These are phyloP conservation scores for Sitta carolinensis DNA, from an alignment of 2,797 vertebrate species.

Conservation along the genomic window DNA sequence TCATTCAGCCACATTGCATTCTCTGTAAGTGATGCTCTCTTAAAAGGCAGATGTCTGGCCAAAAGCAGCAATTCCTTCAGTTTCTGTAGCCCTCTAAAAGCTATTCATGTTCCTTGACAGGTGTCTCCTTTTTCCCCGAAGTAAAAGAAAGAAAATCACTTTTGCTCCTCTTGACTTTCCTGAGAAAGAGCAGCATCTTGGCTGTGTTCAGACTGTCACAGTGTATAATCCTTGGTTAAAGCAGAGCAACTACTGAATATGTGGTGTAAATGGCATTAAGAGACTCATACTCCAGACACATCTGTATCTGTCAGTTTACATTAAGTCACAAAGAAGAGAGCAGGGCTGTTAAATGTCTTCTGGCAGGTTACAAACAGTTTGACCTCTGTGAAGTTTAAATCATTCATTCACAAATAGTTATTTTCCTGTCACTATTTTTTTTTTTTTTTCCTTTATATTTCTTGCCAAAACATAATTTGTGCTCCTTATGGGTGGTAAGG, in stretches of 20 bases:
- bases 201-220: not conserved
- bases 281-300: not conserved
- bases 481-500: not conserved
- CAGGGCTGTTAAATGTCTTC: not conserved
- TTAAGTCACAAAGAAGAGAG: not conserved
- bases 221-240: not conserved
- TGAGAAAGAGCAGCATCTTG: not conserved
- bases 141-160: not conserved
- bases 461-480: not conserved
- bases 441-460: not conserved
- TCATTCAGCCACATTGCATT: not conserved
- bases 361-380: not conserved
- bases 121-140: not conserved
- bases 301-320: not conserved
- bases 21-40: not conserved
- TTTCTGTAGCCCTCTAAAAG: not conserved
- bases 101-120: not conserved
- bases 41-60: not conserved
- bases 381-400: not conserved
- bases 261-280: not conserved
- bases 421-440: not conserved
- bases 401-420: not conserved
- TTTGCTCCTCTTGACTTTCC: not conserved
- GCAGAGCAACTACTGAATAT: not conserved
- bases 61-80: not conserved